Evolutionary conservation across 2,797 vertebrate genomes (phyloP).

Genomic region (Enteromius mattozi): DNA sequence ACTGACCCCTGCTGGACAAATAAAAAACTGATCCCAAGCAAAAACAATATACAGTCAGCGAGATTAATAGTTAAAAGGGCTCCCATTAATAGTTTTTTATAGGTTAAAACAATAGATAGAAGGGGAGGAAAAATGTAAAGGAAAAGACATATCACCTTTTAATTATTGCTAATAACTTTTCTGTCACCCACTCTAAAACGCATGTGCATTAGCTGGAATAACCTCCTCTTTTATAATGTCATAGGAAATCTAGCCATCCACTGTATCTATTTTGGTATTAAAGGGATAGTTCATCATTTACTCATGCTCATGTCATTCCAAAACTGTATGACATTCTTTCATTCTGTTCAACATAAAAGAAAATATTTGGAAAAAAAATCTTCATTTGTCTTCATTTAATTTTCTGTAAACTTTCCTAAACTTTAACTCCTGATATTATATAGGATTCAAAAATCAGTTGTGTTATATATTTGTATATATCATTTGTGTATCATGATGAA

Average conservation of each 20-base stretch:
- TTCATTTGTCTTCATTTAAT: neutral
- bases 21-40: neutral
- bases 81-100: neutral
- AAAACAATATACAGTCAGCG: neutral
- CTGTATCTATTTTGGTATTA: neutral
- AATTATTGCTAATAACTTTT: neutral
- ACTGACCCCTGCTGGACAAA: conserved; percentile 60
- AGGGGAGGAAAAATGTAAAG: neutral
- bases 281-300: neutral
- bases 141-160: neutral
- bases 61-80: too few species aligned
- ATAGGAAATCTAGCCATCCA: neutral
- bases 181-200: neutral
- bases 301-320: neutral
- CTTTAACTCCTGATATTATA: neutral
- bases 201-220: too few species aligned
- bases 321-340: neutral
- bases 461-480: neutral
- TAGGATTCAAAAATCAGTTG: neutral
- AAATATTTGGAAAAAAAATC: neutral
- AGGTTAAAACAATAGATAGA: neutral
- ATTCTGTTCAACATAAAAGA: neutral
- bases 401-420: neutral
- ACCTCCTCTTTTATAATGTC: neutral
- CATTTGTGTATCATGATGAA: neutral